A percentile compares a stretch with the other conserved stretches of the same genome.
Conservation (phyloP, 2,113 vertebrate species). For the Megaleporinus macrocephalus region DNA sequence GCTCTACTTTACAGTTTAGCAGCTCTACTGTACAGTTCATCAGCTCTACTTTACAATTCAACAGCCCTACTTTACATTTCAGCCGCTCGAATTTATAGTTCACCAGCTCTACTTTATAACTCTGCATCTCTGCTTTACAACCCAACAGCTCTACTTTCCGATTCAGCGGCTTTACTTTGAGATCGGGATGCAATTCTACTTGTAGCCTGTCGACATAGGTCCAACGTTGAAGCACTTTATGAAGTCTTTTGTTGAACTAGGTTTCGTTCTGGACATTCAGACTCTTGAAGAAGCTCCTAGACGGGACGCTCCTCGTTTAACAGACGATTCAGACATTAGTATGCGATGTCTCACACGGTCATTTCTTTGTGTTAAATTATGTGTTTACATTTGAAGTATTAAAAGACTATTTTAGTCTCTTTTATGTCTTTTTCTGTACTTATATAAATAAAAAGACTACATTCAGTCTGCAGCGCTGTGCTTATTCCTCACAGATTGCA, state of each 20-base stretch:
- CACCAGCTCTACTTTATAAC: too few relatives aligned
- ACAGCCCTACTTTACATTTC: too few relatives aligned
- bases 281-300: conserved; percentile 1
- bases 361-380: conserved; percentile 73
- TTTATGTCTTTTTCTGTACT: conserved; percentile 67
- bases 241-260: conserved; percentile 77
- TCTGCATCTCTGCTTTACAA: too few relatives aligned
- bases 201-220: conserved; percentile 63
- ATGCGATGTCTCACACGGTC: conserved; percentile 79
- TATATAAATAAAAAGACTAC: conserved; percentile 53
- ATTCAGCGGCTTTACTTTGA: too few relatives aligned
- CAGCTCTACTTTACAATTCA: too few relatives aligned
- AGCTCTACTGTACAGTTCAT: too few relatives aligned
- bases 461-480: neutral
- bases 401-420: conserved; percentile 76
- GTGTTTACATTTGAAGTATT: conserved; percentile 85
- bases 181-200: neutral
- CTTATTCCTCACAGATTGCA: neutral
- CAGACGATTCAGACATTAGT: conserved; percentile 65
- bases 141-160: too few relatives aligned
- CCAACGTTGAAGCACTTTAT: conserved; percentile 89
- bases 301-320: conserved; percentile 46
- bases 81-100: too few relatives aligned
- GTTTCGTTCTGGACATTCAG: conserved; percentile 78
- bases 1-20: too few relatives aligned